These are phyloP conservation scores for Tangara arthus DNA, from an alignment of 2,797 vertebrate species.

Conservation along the genomic window DNA sequence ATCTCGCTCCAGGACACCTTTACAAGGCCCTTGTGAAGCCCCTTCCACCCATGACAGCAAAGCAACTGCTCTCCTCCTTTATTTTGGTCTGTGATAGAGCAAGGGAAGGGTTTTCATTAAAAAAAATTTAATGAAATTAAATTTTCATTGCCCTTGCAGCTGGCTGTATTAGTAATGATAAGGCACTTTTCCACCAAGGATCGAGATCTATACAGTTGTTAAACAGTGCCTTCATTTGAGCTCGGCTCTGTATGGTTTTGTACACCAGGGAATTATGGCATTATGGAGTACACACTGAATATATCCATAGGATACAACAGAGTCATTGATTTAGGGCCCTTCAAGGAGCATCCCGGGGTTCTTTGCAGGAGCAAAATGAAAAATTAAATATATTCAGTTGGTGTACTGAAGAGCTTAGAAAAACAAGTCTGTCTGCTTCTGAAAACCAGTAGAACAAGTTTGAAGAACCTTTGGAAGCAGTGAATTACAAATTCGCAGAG, in stretches of 20 bases:
- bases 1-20: background rate
- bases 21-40: rapidly evolving
- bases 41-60: background rate
- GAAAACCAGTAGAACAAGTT: conserved; percentile 67
- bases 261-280: background rate
- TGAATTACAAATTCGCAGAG: conserved; percentile 33
- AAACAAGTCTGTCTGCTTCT: conserved; percentile 55
- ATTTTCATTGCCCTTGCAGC: background rate
- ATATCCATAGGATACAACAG: background rate
- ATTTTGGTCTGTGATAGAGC: background rate
- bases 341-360: background rate
- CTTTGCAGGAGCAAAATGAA: background rate
- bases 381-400: conserved; percentile 3
- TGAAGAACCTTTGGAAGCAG: conserved; percentile 57
- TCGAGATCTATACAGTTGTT: background rate
- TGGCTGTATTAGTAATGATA: background rate
- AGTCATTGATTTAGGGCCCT: background rate
- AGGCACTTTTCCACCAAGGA: background rate
- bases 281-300: background rate
- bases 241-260: rapidly evolving
- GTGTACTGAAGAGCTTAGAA: background rate
- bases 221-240: background rate
- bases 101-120: background rate
- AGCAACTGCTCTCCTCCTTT: background rate
- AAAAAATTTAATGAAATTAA: too few species aligned